Evolutionary conservation across 2,888 invertebrate species (phyloP).

Genomic region (Apamea epomidion): DNA sequence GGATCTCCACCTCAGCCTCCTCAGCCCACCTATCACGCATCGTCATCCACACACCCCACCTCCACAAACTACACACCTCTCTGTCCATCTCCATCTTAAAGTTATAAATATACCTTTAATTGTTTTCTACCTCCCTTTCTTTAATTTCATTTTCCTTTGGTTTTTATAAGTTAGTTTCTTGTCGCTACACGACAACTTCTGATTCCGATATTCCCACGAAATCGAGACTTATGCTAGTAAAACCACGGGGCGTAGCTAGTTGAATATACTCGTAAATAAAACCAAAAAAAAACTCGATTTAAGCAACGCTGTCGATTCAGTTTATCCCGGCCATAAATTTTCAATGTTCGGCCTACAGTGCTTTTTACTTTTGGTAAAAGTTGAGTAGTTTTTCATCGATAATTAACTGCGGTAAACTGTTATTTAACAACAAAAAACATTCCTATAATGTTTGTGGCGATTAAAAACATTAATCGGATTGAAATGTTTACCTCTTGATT

Average conservation of each 20-base stretch:
- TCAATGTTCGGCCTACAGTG: slow-evolving; percentile 29
- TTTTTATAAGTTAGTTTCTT: no score
- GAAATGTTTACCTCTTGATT: neutral
- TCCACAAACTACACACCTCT: no score
- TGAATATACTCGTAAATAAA: slow-evolving; percentile 13
- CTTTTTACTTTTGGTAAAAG: slow-evolving; percentile 44
- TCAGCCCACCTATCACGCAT: no score
- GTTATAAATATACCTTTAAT: no score
- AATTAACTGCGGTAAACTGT: slow-evolving; percentile 23
- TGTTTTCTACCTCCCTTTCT: no score
- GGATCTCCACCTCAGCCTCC: no score
- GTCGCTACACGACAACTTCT: no score
- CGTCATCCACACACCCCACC: no score
- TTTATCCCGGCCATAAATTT: slow-evolving; percentile 53
- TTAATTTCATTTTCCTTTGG: no score
- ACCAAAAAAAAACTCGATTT: slow-evolving; percentile 1
- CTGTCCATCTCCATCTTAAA: no score
- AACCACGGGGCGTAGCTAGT: neutral
- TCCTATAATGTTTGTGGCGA: neutral
- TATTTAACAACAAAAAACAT: neutral
- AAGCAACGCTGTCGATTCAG: slow-evolving; percentile 47
- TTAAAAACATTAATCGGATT: neutral
- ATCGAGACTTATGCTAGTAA: neutral
- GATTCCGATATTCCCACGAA: neutral
- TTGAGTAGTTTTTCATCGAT: slow-evolving; percentile 47